These are phyloP conservation scores for Montipora sp. DNA, from an alignment of 64 coral and sea anemone genomes.

Conservation along the genomic window DNA sequence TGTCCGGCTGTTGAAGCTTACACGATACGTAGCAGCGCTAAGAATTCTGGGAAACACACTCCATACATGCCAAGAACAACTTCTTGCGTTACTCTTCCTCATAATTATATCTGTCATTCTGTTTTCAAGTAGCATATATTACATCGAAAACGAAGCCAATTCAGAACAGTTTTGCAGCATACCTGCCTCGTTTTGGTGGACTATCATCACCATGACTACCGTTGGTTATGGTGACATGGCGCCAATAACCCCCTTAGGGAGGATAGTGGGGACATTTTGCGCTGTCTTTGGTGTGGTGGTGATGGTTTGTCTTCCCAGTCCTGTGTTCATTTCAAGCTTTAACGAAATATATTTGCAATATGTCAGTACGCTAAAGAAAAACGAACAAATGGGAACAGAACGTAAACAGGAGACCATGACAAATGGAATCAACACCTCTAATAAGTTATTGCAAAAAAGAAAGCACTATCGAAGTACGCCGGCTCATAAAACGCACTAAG, in stretches of 20 bases:
- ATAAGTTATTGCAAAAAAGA: conserved; percentile 7
- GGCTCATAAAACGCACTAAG: background rate
- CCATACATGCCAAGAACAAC: conserved; percentile 72
- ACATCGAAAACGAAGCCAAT: conserved; percentile 62
- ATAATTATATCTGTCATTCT: conserved; percentile 67
- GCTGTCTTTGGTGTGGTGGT: conserved; percentile 79
- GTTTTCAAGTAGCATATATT: conserved; percentile 78
- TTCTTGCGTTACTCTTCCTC: conserved; percentile 56
- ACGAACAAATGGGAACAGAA: background rate
- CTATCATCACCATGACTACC: conserved; percentile 91
- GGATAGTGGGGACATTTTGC: conserved; percentile 71
- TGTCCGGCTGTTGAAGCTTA: conserved; percentile 79
- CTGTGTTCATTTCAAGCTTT: conserved; percentile 85
- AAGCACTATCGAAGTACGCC: background rate
- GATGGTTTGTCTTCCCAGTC: conserved; percentile 83
- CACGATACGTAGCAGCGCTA: conserved; percentile 77
- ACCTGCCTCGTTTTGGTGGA: conserved; percentile 81
- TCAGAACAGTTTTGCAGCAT: conserved; percentile 70
- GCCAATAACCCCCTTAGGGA: conserved; percentile 68
- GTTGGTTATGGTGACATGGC: conserved; percentile 86
- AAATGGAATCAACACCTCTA: background rate
- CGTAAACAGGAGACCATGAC: background rate
- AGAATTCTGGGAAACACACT: conserved; percentile 78
- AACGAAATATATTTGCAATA: conserved; percentile 73
- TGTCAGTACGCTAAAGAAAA: conserved; percentile 2